phyloP scores from a whole-genome alignment of 2,888 invertebrate species.

The Eledona agricola region DNA sequence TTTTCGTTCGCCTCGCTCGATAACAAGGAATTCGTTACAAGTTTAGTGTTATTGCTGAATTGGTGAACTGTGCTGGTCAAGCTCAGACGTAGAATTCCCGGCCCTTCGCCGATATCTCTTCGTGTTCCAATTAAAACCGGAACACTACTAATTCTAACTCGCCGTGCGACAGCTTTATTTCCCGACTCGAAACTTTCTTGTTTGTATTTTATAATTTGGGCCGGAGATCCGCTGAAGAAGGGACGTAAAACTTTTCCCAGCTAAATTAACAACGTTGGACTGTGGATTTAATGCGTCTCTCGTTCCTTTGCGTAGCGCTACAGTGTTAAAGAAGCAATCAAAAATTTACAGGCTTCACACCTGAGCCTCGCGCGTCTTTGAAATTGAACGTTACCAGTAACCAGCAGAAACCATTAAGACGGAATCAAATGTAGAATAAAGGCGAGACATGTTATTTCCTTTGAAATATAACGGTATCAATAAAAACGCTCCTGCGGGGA shows the following conservation, averaged over 20 bases:
- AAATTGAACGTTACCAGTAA: too few relatives aligned
- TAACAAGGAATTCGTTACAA: constrained; percentile 33
- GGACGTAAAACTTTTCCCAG: constrained; percentile 12
- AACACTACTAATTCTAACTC: constrained; percentile 33
- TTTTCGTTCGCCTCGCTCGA: too few relatives aligned
- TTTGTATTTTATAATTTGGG: constrained; percentile 31
- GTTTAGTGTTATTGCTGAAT: constrained; percentile 30
- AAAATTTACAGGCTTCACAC: too few relatives aligned
- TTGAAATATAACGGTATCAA: constrained; percentile 22
- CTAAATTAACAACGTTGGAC: constrained; percentile 19
- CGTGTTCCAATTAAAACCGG: constrained; percentile 34
- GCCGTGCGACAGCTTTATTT: constrained; percentile 31
- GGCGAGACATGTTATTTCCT: constrained; percentile 20
- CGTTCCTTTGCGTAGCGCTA: too few relatives aligned
- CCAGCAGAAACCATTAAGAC: constrained; percentile 23
- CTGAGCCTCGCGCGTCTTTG: too few relatives aligned
- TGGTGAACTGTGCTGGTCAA: constrained; percentile 37
- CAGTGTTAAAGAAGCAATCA: too few relatives aligned
- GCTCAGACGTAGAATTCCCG: constrained; percentile 33
- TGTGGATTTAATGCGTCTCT: constrained; percentile 7
- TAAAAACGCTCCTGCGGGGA: constrained; percentile 14
- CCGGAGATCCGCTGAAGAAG: constrained; percentile 8
- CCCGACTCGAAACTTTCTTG: constrained; percentile 21
- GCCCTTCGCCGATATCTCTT: constrained; percentile 31
- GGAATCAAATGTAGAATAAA: constrained; percentile 25